A percentile compares a stretch with the other conserved stretches of the same genome.
Evolutionary conservation across 2,888 invertebrate species (phyloP).

Genomic region (Liodrosophila aerea): DNA sequence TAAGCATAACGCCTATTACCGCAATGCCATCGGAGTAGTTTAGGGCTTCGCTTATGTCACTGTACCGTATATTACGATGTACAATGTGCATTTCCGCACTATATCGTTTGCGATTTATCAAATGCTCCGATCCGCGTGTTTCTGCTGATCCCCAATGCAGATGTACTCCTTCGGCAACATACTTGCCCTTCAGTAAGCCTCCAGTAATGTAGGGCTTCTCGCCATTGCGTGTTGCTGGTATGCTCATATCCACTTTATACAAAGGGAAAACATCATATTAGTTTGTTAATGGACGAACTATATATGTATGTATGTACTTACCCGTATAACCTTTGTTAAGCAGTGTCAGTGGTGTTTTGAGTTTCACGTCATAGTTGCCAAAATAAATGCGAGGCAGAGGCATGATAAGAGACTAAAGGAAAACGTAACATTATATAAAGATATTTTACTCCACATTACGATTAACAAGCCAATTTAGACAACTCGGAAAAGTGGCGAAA

Average conservation of each 20-base stretch:
- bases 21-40: conserved; percentile 84
- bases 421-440: conserved; percentile 1
- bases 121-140: conserved; percentile 85
- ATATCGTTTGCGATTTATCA: conserved; percentile 81
- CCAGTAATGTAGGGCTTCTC: conserved; percentile 64
- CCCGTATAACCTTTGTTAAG: conserved; percentile 87
- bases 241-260: conserved; percentile 55
- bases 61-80: conserved; percentile 85
- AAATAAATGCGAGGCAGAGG: conserved; percentile 61
- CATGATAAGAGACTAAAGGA: conserved; percentile 49
- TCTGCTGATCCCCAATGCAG: conserved; percentile 89
- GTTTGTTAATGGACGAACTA: background rate
- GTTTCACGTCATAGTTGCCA: conserved; percentile 85
- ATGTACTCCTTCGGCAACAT: conserved; percentile 68
- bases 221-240: conserved; percentile 62
- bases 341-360: conserved; percentile 85
- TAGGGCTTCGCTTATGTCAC: conserved; percentile 83
- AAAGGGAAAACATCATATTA: background rate
- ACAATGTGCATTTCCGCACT: conserved; percentile 87
- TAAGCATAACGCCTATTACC: conserved; percentile 85
- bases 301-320: conserved; percentile 25
- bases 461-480: background rate
- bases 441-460: background rate
- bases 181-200: conserved; percentile 54
- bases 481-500: background rate